Percentiles rank a stretch among this genome's conserved stretches.
Conservation (phyloP, 2,888 invertebrate genomes). For the Lamproptera curius region DNA sequence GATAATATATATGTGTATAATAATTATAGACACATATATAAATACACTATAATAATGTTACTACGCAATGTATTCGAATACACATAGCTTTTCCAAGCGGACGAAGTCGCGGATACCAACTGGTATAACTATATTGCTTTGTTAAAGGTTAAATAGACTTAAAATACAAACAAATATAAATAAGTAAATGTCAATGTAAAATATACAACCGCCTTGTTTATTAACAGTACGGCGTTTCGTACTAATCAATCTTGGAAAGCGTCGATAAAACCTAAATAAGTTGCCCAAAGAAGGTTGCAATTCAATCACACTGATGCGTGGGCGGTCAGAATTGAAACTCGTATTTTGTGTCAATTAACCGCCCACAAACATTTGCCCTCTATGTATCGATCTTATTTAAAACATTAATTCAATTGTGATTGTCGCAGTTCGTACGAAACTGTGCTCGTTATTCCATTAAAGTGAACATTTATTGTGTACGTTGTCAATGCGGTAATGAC, state of each 20-base stretch:
- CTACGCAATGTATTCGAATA: too few relatives aligned
- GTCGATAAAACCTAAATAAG: neutral
- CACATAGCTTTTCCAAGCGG: too few relatives aligned
- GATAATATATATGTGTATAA: too few relatives aligned
- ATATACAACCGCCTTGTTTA: too few relatives aligned
- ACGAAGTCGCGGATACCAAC: too few relatives aligned
- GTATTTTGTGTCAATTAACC: constrained; percentile 10
- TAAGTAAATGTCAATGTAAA: too few relatives aligned
- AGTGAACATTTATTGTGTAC: constrained; percentile 1
- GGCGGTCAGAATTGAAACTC: neutral
- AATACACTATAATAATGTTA: too few relatives aligned
- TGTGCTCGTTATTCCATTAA: constrained; percentile 12
- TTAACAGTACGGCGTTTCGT: too few relatives aligned
- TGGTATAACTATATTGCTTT: too few relatives aligned
- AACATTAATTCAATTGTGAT: constrained; percentile 22
- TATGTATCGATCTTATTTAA: constrained; percentile 12
- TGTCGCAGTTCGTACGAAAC: constrained; percentile 11
- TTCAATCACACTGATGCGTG: neutral
- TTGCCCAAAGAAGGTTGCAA: neutral
- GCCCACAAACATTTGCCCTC: constrained; percentile 2
- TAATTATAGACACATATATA: too few relatives aligned
- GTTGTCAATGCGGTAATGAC: neutral
- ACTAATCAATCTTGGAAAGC: neutral
- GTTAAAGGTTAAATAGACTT: too few relatives aligned
- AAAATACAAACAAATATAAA: too few relatives aligned